A percentile compares a stretch with the other conserved stretches of the same genome.
Evolutionary conservation across 2,888 invertebrate species (phyloP).

Genomic region (Zygothrica quintamaculata): DNA sequence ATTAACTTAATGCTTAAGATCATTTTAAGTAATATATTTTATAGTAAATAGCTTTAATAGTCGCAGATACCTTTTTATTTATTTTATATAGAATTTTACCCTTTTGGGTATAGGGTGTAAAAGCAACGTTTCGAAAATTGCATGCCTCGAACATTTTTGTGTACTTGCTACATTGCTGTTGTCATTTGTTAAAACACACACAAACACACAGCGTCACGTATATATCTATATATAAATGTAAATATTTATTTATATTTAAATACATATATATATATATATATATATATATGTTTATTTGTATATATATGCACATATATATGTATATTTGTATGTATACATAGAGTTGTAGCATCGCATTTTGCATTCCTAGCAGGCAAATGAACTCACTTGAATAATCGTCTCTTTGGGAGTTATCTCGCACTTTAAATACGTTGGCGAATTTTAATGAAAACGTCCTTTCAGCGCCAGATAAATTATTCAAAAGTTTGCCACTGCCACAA

Average conservation of each 20-base stretch:
- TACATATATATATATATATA: too few species aligned
- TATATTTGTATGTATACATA: background rate
- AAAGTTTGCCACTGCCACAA: constrained; percentile 72
- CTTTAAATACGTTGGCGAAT: constrained; percentile 77
- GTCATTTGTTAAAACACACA: constrained; percentile 26
- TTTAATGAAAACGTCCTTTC: constrained; percentile 79
- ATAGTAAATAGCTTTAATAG: too few species aligned
- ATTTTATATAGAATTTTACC: constrained; percentile 10
- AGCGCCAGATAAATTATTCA: constrained; percentile 76
- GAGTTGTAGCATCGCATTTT: constrained; percentile 45
- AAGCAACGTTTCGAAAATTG: constrained; percentile 38
- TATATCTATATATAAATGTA: too few species aligned
- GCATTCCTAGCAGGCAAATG: constrained; percentile 74
- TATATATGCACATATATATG: background rate
- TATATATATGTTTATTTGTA: background rate
- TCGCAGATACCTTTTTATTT: background rate
- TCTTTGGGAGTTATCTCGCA: constrained; percentile 75
- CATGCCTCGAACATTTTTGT: constrained; percentile 30
- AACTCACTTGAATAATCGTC: constrained; percentile 78
- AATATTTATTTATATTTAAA: background rate
- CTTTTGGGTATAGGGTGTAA: constrained; percentile 30
- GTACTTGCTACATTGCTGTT: constrained; percentile 31
- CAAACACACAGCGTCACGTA: constrained; percentile 1
- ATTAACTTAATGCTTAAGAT: too few species aligned
- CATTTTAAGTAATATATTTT: too few species aligned